Base-by-base conservation (phyloP, 2,113 vertebrate genomes). In the Microtus montanus region DNA sequence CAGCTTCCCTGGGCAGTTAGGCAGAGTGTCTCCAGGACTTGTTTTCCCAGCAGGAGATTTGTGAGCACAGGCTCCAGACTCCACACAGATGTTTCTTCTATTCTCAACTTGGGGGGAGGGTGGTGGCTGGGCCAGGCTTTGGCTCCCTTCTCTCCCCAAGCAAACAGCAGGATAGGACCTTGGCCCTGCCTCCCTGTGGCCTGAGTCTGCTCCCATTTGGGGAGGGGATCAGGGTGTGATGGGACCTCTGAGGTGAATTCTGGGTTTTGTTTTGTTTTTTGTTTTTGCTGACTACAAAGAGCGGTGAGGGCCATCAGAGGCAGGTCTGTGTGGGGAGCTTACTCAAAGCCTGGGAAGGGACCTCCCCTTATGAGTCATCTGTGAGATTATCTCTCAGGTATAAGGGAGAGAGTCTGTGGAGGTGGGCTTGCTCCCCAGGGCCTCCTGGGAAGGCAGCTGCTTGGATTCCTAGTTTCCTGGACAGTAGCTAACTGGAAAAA, bases 71-170 rank as follows among this genome's bases (percentile, higher is more conserved):
- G 30, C 78, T 96, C 66, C 77, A 87, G 92, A 89, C 91, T 94
- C n/a, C 84, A 74, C 77, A 77, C 95, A 97, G 95, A 87, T 95
- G 93, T 96, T 96, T 96, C 93, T 96, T 89, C 88, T 94, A 70
- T 90, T 89, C 89, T 92, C n/a, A 61, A 35, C 68, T 17, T 24
- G 70, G 19, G 35, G 84, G 49, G 54, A 66, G 22, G n/a, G 24
- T 68, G 35, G 35, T n/a, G 71, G 33, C 87, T 52, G 44, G 74
- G 90, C 68, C 26, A n/a, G 54, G 58, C 13, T 49, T 91, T 66
- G 61, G 70, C 87, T 93, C 14, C 93, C 58, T 77, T 38, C 66
- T 74, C 61, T 92, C 66, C 79, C 44, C 52, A 87, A 95, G 92
- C 64, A 77, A 77, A 80, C 77, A 47, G 47, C 14, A 22, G 58